A percentile compares a stretch with the other conserved stretches of the same genome.
These are phyloP conservation scores for Arrhamphus sclerolepis DNA, from an alignment of 2,797 vertebrate genomes.

Conservation along the genomic window DNA sequence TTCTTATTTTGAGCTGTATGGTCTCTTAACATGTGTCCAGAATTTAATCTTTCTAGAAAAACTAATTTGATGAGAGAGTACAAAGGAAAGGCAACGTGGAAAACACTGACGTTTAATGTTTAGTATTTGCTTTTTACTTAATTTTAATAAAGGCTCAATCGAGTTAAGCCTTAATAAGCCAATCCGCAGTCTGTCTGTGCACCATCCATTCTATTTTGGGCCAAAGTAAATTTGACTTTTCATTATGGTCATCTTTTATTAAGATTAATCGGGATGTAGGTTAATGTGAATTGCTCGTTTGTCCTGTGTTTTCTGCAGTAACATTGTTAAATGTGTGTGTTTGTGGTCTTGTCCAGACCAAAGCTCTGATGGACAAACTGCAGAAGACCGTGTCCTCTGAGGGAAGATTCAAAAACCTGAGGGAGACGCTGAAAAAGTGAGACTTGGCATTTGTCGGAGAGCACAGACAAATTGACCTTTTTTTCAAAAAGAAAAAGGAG, in stretches of 20 bases:
- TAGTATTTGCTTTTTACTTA: not conserved
- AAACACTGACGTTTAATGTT: no score
- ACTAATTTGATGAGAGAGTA: no score
- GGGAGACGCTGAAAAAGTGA: slow-evolving; percentile 97
- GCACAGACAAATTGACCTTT: not conserved
- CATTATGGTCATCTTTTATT: slow-evolving; percentile 3
- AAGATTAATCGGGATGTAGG: not conserved
- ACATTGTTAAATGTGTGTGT: slow-evolving; percentile 11
- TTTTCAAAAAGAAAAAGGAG: not conserved
- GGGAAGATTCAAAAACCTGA: slow-evolving; percentile 96
- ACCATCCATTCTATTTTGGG: not conserved
- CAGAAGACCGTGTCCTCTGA: slow-evolving; percentile 97
- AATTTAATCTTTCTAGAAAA: no score
- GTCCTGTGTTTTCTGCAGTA: not conserved
- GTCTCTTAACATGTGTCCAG: no score
- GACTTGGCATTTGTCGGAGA: slow-evolving; percentile 34
- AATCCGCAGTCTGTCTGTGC: slow-evolving; percentile 28
- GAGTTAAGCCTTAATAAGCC: slow-evolving; percentile 19
- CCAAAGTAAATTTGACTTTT: slow-evolving; percentile 13
- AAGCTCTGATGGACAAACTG: slow-evolving; percentile 96
- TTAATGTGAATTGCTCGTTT: slow-evolving; percentile 4
- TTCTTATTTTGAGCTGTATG: no score
- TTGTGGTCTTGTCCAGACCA: slow-evolving; percentile 80
- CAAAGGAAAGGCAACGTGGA: no score
- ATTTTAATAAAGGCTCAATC: slow-evolving; percentile 31